Evolutionary conservation across 1,140 invertebrate genomes (phyloP).

Genomic region (Homalodisca vitripennis): DNA sequence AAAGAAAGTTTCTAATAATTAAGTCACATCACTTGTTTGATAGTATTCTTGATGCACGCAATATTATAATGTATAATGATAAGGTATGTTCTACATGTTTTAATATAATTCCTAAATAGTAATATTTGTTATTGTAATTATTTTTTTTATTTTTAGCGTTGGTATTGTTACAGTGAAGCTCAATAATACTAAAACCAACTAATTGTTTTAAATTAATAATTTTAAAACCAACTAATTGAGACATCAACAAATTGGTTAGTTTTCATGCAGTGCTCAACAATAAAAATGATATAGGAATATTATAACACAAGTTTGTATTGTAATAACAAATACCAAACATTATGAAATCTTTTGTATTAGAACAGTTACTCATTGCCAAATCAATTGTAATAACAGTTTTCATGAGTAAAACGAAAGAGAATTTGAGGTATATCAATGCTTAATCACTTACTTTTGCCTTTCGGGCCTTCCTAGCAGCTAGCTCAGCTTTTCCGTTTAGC

Average conservation of each 20-base stretch:
- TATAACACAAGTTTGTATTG: background rate
- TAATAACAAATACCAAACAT: background rate
- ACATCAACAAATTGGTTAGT: background rate
- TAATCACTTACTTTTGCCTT: slow-evolving; percentile 10
- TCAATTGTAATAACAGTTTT: background rate
- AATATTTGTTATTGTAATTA: too few species aligned
- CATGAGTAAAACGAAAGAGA: background rate
- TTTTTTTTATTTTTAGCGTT: too few species aligned
- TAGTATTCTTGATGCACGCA: too few species aligned
- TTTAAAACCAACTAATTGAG: too few species aligned
- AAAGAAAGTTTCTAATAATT: too few species aligned
- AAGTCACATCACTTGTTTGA: too few species aligned
- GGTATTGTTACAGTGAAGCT: too few species aligned
- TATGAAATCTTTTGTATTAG: background rate
- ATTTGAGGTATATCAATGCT: background rate
- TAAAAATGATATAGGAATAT: background rate
- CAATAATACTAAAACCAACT: too few species aligned
- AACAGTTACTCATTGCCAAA: background rate
- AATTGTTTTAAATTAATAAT: too few species aligned
- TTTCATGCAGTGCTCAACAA: background rate
- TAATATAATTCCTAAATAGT: too few species aligned
- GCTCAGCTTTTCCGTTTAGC: slow-evolving; percentile 25
- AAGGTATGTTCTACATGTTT: too few species aligned
- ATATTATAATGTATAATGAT: too few species aligned
- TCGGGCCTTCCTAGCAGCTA: background rate